Base-by-base conservation (phyloP, 2,797 vertebrate species). In the Gymnopithys bicolor region DNA sequence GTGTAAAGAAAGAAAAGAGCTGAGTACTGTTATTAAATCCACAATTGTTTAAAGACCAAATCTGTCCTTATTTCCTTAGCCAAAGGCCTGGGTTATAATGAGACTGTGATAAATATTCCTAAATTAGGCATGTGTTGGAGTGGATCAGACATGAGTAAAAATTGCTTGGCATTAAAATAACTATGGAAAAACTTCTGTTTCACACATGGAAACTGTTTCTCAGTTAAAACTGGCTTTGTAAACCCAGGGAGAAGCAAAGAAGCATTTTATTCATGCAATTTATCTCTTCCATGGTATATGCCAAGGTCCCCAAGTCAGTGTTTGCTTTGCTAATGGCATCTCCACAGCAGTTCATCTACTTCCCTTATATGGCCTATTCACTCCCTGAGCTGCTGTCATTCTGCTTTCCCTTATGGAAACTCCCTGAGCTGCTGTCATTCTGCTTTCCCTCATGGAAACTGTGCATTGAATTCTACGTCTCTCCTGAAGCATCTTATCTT, bases 331-430 rank as follows among this genome's bases (percentile, higher is more conserved):
- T 91, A 81, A 96, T 93, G 76, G 62, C 89, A 87, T 79, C 89
- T 88, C 82, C 78, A 92, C 79, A 84, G 82, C 94, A 92, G 89
- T 91, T 84, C 91, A 66, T 92, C 84, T 87, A 73, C 68, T 95
- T 92, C 73, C 92, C 93, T 96, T 97, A 91, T 93, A 96, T 91
- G 89, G 94, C 87, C 87, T 96, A 90, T 91, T 92, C 76, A 58
- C 55, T 81, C 87, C 43, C 69, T 84, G 87, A 94, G 91, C 79
- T 90, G 84, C 87, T 95, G 90, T 91, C 82, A 84, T 92, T 80
- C 92, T 75, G 43, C 84, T 46, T 92, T 94, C 87, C 55, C 79
- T 93, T 66, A 52, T 45, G 41, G 73, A 93, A 83, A 91, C 73
- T 63, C 35, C 43, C 69, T 84, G 87, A 94, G 91, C 79, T 90